Conservation (phyloP, 2,113 vertebrate species). For the Misgurnus mizolepis region DNA sequence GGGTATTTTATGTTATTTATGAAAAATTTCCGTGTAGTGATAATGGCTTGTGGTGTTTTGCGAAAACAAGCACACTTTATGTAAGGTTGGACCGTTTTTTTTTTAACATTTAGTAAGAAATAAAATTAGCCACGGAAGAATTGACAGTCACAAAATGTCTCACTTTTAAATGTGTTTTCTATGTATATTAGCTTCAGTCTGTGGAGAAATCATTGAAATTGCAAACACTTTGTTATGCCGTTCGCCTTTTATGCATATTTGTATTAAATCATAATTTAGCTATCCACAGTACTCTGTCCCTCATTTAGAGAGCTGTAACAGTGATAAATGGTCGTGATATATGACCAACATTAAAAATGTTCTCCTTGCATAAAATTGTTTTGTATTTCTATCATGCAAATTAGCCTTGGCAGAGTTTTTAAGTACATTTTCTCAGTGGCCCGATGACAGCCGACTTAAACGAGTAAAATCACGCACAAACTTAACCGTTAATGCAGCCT, state of each 20-base stretch:
- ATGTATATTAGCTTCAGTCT: constrained; percentile 5
- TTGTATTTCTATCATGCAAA: constrained; percentile 69
- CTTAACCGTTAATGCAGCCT: constrained; percentile 47
- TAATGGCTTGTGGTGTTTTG: not conserved
- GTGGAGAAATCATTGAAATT: constrained; percentile 31
- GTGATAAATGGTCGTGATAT: constrained; percentile 66
- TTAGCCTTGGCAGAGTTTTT: constrained; percentile 62
- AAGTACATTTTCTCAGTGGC: constrained; percentile 58
- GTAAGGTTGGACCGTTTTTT: no score
- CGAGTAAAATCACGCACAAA: constrained; percentile 2
- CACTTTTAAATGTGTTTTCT: not conserved
- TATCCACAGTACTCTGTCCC: constrained; percentile 32
- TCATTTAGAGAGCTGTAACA: constrained; percentile 42
- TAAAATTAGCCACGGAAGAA: no score
- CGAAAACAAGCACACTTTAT: not conserved
- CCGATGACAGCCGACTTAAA: constrained; percentile 53
- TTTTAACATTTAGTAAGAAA: no score
- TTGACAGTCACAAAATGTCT: not conserved
- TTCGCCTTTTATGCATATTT: constrained; percentile 37
- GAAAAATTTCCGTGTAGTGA: not conserved
- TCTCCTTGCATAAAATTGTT: constrained; percentile 59
- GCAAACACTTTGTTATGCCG: constrained; percentile 6
- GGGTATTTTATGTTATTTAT: no score
- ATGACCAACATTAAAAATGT: constrained; percentile 54
- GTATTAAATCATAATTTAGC: constrained; percentile 42